phyloP scores from a whole-genome alignment of 1,140 invertebrate genomes.

The Brachionus rubens region DNA sequence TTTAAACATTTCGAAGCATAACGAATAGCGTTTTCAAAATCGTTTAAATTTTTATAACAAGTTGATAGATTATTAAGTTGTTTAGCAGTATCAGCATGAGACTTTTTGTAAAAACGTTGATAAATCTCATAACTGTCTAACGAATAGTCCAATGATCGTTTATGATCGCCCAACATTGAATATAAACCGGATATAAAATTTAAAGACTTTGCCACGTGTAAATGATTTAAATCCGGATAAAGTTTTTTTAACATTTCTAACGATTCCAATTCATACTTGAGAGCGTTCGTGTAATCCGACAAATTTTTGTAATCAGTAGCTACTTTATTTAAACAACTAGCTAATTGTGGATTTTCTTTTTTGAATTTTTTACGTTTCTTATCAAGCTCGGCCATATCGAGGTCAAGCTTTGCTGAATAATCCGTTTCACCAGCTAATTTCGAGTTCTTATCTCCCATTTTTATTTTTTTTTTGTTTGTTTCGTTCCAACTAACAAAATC shows the following conservation, averaged over 20 bases:
- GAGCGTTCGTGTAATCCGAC: neutral
- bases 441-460: constrained; percentile 25
- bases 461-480: neutral
- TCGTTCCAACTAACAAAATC: no score
- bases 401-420: neutral
- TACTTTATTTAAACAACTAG: neutral
- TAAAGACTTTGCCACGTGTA: neutral
- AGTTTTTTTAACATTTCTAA: constrained; percentile 19
- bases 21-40: neutral
- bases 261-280: neutral
- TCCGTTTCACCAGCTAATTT: neutral
- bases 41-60: constrained; percentile 14
- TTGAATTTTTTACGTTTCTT: neutral
- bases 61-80: neutral
- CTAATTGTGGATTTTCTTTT: constrained; percentile 17
- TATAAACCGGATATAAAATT: constrained; percentile 17
- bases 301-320: constrained; percentile 26
- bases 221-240: constrained; percentile 1
- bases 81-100: neutral
- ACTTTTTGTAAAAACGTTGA: constrained; percentile 19
- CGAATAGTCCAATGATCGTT: neutral
- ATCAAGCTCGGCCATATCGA: neutral
- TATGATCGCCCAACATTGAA: neutral
- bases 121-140: neutral
- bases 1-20: constrained; percentile 16